Evolutionary conservation across 1,140 invertebrate genomes (phyloP).

Genomic region (Globodera rostochiensis): DNA sequence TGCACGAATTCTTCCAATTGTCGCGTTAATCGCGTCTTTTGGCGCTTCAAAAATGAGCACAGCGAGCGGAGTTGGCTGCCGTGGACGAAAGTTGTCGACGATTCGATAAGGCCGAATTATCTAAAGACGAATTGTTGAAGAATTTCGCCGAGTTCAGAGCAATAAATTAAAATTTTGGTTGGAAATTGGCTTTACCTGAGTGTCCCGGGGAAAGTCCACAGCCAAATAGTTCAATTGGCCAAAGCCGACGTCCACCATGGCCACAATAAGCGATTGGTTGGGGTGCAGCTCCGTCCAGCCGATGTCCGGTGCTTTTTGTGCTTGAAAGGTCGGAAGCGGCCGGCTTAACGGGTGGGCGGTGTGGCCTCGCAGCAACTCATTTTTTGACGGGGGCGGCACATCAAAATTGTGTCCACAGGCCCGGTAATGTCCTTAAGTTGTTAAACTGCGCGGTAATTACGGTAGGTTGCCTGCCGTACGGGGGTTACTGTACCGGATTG

Average conservation of each 20-base stretch:
- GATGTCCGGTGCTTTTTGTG: constrained; percentile 50
- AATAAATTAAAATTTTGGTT: background rate
- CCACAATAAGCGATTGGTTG: constrained; percentile 49
- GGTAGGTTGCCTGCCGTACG: background rate
- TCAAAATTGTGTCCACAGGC: constrained; percentile 61
- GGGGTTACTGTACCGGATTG: constrained; percentile 38
- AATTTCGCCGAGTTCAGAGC: background rate
- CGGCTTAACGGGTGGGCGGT: constrained; percentile 54
- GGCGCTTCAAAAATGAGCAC: constrained; percentile 50
- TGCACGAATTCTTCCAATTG: constrained; percentile 8
- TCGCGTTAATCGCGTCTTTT: background rate
- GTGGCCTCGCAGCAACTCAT: constrained; percentile 19
- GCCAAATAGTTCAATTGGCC: constrained; percentile 56
- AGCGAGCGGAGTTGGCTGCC: constrained; percentile 56
- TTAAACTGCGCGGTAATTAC: background rate
- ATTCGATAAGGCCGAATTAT: constrained; percentile 22
- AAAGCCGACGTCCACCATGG: constrained; percentile 58
- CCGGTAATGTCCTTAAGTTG: constrained; percentile 53
- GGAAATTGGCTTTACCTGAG: constrained; percentile 36
- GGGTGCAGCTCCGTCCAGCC: constrained; percentile 52
- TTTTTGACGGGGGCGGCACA: background rate
- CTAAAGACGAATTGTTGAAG: background rate
- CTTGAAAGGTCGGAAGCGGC: constrained; percentile 50
- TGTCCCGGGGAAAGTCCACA: constrained; percentile 55
- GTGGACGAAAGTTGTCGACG: constrained; percentile 58